These are phyloP conservation scores for Pedetes capensis DNA, from an alignment of 2,113 vertebrate species.

Conservation along the genomic window DNA sequence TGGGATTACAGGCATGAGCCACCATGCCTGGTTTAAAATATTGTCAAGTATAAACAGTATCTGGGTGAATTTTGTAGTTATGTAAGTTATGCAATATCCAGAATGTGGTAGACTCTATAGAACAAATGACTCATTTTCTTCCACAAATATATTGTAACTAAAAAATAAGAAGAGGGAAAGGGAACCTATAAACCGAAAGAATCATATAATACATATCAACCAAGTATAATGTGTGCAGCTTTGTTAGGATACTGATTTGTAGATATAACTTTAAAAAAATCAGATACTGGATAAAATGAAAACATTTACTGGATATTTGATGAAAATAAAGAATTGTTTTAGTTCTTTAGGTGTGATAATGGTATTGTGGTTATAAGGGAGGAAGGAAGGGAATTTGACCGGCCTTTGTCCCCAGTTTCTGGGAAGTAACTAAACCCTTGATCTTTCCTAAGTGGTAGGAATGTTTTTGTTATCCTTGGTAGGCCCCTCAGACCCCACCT, in stretches of 20 bases:
- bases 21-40: no score
- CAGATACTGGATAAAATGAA: not conserved
- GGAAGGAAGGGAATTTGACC: not conserved
- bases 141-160: constrained; percentile 49
- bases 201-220: not conserved
- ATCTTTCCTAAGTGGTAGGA: not conserved
- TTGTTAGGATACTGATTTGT: constrained; percentile 6
- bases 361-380: not conserved
- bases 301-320: not conserved
- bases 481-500: not conserved
- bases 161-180: not conserved
- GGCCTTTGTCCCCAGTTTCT: not conserved
- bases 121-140: constrained; percentile 65
- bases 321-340: constrained; percentile 8
- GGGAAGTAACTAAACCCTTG: constrained; percentile 5
- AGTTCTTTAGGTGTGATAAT: constrained; percentile 12
- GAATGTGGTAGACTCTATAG: constrained; percentile 45
- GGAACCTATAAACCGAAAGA: constrained; percentile 14
- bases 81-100: constrained; percentile 54
- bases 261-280: not conserved
- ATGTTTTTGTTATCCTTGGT: not conserved
- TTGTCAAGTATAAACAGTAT: constrained; percentile 45
- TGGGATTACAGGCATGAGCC: no score
- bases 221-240: not conserved
- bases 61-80: constrained; percentile 44